Evolutionary conservation across 1,140 invertebrate genomes (phyloP).

Genomic region (Diorhabda elongata): DNA sequence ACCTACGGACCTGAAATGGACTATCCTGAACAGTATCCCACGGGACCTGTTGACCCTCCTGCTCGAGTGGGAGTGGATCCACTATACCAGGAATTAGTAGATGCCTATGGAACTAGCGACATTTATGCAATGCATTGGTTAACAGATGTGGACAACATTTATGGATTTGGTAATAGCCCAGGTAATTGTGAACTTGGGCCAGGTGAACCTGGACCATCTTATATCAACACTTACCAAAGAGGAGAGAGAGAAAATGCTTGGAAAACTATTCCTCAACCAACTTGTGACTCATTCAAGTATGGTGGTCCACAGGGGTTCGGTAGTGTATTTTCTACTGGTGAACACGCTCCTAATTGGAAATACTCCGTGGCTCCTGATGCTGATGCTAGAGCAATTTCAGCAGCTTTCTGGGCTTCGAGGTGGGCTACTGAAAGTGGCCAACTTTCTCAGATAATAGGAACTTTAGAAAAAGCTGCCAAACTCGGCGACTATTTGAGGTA

Average conservation of each 20-base stretch:
- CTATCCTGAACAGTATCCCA: slow-evolving; percentile 25
- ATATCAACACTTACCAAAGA: slow-evolving; percentile 19
- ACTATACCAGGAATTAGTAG: slow-evolving; percentile 16
- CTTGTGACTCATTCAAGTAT: slow-evolving; percentile 24
- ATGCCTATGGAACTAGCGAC: slow-evolving; percentile 20
- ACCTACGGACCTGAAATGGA: slow-evolving; percentile 25
- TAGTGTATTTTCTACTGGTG: slow-evolving; percentile 6
- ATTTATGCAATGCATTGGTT: slow-evolving; percentile 24
- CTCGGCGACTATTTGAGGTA: slow-evolving; percentile 29
- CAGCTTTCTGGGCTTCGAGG: slow-evolving; percentile 27
- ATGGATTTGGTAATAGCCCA: slow-evolving; percentile 23
- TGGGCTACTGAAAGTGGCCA: slow-evolving; percentile 27
- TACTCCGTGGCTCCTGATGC: slow-evolving; percentile 29
- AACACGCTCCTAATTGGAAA: slow-evolving; percentile 26
- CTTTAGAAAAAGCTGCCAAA: slow-evolving; percentile 24
- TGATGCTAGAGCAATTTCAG: slow-evolving; percentile 26
- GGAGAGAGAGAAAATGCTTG: slow-evolving; percentile 16
- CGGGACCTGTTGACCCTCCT: slow-evolving; percentile 17
- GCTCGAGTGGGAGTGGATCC: slow-evolving; percentile 23
- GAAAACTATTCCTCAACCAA: slow-evolving; percentile 24
- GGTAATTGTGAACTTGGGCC: slow-evolving; percentile 22
- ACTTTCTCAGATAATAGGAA: slow-evolving; percentile 15
- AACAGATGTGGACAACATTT: slow-evolving; percentile 23
- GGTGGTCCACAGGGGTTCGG: slow-evolving; percentile 23
- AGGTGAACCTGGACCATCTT: slow-evolving; percentile 19